A percentile compares a stretch with the other conserved stretches of the same genome.
Evolutionary conservation across 2,888 invertebrate genomes (phyloP).

Genomic region (Thereva nobilitata): DNA sequence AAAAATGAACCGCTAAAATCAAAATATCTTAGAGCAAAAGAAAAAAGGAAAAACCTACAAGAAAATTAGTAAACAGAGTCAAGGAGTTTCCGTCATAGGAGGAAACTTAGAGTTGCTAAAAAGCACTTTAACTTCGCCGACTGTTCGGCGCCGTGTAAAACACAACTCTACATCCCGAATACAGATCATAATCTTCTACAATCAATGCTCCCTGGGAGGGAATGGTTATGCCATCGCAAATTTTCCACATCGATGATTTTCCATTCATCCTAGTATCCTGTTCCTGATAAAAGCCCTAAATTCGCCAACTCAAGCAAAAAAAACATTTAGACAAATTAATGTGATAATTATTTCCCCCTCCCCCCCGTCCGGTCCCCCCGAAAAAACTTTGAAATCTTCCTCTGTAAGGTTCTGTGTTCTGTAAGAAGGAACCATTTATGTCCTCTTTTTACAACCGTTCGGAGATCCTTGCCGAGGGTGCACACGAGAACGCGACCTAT

Average conservation of each 20-base stretch:
- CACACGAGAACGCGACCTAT: conserved; percentile 15
- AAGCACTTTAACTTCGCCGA: conserved; percentile 35
- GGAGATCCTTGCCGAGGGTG: conserved; percentile 20
- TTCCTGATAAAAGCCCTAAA: conserved; percentile 12
- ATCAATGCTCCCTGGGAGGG: conserved; percentile 18
- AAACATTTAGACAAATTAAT: conserved; percentile 32
- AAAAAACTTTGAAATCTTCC: conserved; percentile 29
- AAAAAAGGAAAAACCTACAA: no score
- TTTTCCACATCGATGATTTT: conserved; percentile 30
- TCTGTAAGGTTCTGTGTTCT: background rate
- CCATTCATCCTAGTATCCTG: conserved; percentile 14
- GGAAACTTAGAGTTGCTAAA: background rate
- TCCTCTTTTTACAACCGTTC: conserved; percentile 12
- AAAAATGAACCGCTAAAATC: no score
- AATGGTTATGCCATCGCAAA: conserved; percentile 26
- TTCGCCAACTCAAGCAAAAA: background rate
- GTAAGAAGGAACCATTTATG: conserved; percentile 16
- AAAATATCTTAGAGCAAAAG: no score
- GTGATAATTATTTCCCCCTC: conserved; percentile 29
- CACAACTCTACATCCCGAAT: conserved; percentile 7
- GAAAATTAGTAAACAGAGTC: no score
- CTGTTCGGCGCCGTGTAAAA: conserved; percentile 24
- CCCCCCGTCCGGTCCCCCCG: background rate
- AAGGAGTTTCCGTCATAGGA: no score
- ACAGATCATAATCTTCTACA: conserved; percentile 26